A percentile compares a stretch with the other conserved stretches of the same genome.
These are phyloP conservation scores for Drosophila limbata DNA, from an alignment of 2,888 invertebrate genomes.

Conservation along the genomic window DNA sequence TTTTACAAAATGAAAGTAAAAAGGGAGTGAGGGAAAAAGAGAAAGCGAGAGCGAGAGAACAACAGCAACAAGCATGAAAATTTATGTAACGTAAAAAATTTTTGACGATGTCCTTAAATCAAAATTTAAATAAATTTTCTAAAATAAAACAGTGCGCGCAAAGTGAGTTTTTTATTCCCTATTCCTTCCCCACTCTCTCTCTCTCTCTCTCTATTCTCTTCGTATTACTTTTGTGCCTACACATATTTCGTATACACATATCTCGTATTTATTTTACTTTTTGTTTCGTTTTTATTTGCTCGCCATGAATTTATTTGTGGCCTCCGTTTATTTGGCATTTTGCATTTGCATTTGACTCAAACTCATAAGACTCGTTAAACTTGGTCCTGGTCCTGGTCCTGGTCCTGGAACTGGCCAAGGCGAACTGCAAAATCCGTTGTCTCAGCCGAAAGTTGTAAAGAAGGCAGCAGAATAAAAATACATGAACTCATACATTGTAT, in stretches of 20 bases:
- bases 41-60: background rate
- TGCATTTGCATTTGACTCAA: slow-evolving; percentile 43
- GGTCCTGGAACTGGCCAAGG: slow-evolving; percentile 34
- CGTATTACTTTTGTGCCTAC: slow-evolving; percentile 46
- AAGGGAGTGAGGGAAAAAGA: slow-evolving; percentile 15
- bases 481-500: slow-evolving; percentile 62
- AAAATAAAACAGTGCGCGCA: slow-evolving; percentile 48
- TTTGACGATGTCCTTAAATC: slow-evolving; percentile 81
- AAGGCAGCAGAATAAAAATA: slow-evolving; percentile 63
- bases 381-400: slow-evolving; percentile 29
- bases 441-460: slow-evolving; percentile 53
- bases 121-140: slow-evolving; percentile 79
- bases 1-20: slow-evolving; percentile 79
- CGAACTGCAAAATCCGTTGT: slow-evolving; percentile 61
- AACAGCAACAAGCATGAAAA: slow-evolving; percentile 52
- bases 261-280: slow-evolving; percentile 59
- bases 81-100: slow-evolving; percentile 82
- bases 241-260: slow-evolving; percentile 47
- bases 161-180: slow-evolving; percentile 41
- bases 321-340: slow-evolving; percentile 70
- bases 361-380: slow-evolving; percentile 39
- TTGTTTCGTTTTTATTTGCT: slow-evolving; percentile 46
- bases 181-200: background rate
- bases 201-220: slow-evolving; percentile 15
- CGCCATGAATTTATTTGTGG: slow-evolving; percentile 59